These are phyloP conservation scores for Cariama cristata DNA, from an alignment of 2,113 vertebrate genomes.

Conservation along the genomic window DNA sequence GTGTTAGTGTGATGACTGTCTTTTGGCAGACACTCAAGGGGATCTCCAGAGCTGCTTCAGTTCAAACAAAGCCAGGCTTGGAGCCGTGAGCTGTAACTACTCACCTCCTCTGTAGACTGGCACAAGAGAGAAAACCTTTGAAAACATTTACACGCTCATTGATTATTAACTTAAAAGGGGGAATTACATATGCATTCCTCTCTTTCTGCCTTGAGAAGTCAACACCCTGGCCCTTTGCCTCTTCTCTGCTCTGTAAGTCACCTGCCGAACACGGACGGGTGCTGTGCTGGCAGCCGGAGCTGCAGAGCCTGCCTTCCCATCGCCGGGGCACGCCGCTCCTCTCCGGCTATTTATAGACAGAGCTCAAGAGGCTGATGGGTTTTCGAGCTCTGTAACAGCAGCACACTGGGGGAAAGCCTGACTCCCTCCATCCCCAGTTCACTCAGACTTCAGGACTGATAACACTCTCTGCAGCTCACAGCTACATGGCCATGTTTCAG, in stretches of 20 bases:
- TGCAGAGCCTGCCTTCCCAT: not conserved
- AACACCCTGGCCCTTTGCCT: not conserved
- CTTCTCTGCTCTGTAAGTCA: accelerated
- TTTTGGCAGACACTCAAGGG: not conserved
- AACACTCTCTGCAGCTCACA: accelerated
- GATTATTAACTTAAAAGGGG: not conserved
- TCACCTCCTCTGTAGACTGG: not conserved
- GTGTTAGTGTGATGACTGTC: accelerated
- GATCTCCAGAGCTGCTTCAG: not conserved
- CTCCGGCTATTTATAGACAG: not conserved
- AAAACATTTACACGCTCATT: not conserved
- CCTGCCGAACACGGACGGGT: not conserved
- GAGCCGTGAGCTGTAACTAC: not conserved
- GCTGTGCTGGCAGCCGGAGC: not conserved
- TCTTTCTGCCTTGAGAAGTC: not conserved
- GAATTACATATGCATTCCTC: not conserved
- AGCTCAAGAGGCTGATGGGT: not conserved
- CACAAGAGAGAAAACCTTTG: not conserved
- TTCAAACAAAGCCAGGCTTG: not conserved
- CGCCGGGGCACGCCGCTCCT: not conserved
- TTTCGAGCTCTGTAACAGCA: not conserved
- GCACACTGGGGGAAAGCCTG: not conserved
- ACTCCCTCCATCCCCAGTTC: not conserved
- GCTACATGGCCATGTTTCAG: not conserved
- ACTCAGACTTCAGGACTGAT: not conserved